Evolutionary conservation across 2,797 vertebrate genomes (phyloP).

Genomic region (Remorina albescens): DNA sequence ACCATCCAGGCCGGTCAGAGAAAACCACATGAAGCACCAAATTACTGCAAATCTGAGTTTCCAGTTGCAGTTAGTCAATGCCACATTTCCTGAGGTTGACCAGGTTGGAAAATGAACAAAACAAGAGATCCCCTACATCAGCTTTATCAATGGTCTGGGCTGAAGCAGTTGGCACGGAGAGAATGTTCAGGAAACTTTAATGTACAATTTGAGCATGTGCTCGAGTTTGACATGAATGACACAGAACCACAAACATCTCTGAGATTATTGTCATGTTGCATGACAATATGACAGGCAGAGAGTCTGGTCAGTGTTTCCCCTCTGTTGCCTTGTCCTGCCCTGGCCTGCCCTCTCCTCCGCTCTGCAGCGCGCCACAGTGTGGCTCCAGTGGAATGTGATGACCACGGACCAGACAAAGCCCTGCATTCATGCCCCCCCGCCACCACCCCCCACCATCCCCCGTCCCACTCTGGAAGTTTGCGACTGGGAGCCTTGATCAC

Average conservation of each 20-base stretch:
- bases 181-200: not conserved
- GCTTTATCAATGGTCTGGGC: not conserved
- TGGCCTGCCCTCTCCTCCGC: constrained; percentile 77
- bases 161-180: not conserved
- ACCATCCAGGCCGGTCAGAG: constrained; percentile 62
- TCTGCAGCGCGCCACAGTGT: constrained; percentile 77
- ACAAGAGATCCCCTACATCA: not conserved
- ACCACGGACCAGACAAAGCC: constrained; percentile 82
- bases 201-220: not conserved
- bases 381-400: constrained; percentile 89
- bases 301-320: constrained; percentile 32
- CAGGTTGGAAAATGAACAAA: constrained; percentile 20
- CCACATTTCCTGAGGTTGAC: constrained; percentile 7
- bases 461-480: constrained; percentile 76
- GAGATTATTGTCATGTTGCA: constrained; percentile 13
- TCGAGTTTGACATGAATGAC: not conserved
- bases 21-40: constrained; percentile 55
- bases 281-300: constrained; percentile 9
- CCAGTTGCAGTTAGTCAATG: not conserved
- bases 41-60: constrained; percentile 20
- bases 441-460: constrained; percentile 1
- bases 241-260: constrained; percentile 14
- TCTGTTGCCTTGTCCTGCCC: constrained; percentile 53
- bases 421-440: constrained; percentile 76
- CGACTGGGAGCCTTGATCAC: constrained; percentile 73